A percentile compares a stretch with the other conserved stretches of the same genome.
Evolutionary conservation across 2,888 invertebrate genomes (phyloP).

Genomic region (Thera britannica): DNA sequence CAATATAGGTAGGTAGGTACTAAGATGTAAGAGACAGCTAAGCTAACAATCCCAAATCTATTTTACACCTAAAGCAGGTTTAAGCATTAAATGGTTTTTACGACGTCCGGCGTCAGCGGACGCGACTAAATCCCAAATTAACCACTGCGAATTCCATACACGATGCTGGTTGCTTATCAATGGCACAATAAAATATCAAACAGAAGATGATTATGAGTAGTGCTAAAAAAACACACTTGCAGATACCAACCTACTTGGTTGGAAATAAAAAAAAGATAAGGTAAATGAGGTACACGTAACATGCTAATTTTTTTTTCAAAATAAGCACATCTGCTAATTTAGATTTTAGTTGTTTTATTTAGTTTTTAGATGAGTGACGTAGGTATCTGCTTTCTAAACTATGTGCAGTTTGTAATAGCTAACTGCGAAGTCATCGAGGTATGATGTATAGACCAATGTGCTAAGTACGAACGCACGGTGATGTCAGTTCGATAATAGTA

Average conservation of each 20-base stretch:
- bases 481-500: slow-evolving; percentile 55
- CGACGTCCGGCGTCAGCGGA: slow-evolving; percentile 78
- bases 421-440: not conserved
- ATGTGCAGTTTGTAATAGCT: not conserved
- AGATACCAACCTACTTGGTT: no score
- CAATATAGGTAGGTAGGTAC: not conserved
- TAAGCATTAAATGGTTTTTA: slow-evolving; percentile 44
- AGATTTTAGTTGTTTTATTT: no score
- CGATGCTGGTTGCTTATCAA: slow-evolving; percentile 40
- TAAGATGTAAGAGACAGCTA: not conserved
- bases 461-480: slow-evolving; percentile 29
- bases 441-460: not conserved
- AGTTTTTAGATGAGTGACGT: not conserved
- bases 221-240: no score
- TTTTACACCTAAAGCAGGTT: slow-evolving; percentile 25
- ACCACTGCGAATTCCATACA: slow-evolving; percentile 73
- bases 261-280: no score
- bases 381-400: slow-evolving; percentile 8
- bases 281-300: no score
- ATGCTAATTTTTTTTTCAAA: no score
- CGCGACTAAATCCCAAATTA: slow-evolving; percentile 71
- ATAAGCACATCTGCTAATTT: no score
- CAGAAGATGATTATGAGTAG: not conserved
- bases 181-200: slow-evolving; percentile 34
- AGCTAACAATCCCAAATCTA: slow-evolving; percentile 2